Evolutionary conservation across 2,888 invertebrate species (phyloP), one percentile per base, ranked within the genome.

Genomic region (Ormyrus pomaceus): DNA sequence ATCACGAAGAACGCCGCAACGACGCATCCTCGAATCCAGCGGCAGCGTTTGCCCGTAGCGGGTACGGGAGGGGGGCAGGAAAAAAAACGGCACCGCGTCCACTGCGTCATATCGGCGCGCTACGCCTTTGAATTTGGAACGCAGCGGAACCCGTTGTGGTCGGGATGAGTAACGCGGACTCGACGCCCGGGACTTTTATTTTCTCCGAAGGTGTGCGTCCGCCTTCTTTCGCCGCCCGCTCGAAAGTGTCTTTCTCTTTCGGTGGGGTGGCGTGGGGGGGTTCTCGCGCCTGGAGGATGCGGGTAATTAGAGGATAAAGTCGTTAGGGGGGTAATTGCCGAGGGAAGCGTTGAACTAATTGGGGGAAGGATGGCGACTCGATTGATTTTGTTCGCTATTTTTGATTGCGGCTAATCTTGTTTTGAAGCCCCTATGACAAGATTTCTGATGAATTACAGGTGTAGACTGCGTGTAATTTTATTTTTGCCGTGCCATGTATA

Each of bases 71-170:
- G 9, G n/a, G n/a, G 11, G 53, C 34, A 19, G 48, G 9, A 34
- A 61, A 46, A 46, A 51, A 69, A 79, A 74, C 79, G 73, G 79
- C 56, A 79, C 73, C 19, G 48, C 19, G 19, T 13, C 53, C 53
- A 61, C 19, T 69, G 68, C 77, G 70, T 77, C 77, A 71, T 76
- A 62, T 55, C 55, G 48, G 13, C 65, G 51, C 59, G n/a, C n/a
- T 46, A n/a, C 19, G 53, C 11, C 19, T 19, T 34, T 46, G 7
- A 59, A 80, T 80, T 69, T 80, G 62, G 76, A 62, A 80, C 76
- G 75, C 77, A 80, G 72, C 80, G 80, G 72, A 80, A 80, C 72
- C 19, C 68, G 66, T 62, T 71, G 61, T 75, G 72, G 77, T 72
- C 66, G 13, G 10, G 61, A 61, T 59, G 55, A 59, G 45, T 66